Base-by-base conservation (phyloP, 2,113 vertebrate species). In the Periophthalmus modestus region DNA sequence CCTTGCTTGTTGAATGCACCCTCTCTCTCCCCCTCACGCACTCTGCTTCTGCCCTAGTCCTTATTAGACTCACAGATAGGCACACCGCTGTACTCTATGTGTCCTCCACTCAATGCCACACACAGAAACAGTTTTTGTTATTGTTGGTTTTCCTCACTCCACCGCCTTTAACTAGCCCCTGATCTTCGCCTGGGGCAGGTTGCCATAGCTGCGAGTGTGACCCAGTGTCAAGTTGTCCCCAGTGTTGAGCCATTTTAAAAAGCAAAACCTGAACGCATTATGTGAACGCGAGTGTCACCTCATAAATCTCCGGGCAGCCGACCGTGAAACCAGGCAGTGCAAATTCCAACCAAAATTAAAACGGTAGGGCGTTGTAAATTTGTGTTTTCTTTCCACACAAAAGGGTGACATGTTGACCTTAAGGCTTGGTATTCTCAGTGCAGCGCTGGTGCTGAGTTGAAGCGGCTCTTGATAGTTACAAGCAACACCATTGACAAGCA, bases 201-300 rank as follows among this genome's bases (percentile, higher is more conserved):
- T 87, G 78, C 87, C 88, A 91, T 88, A 75, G 90, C 71, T 82
- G 86, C 74, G 66, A 57, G 71, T 57, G 81, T 85, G 88, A 92
- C 89, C 88, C 80, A 54, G 84, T 88, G 89, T 90, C 89, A 89
- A 91, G 88, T 80, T 80, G 80, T 88, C 82, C 80, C 80, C 82
- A 71, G 87, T 84, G 78, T 80, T 70, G 73, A 83, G 72, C 77
- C 73, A 72, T 72, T 55, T 55, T 15, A 83, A 58, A 88, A 75
- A 59, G 23, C 57, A 15, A 59, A 59, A 28, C 24, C 23, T 59
- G 75, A 80, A 71, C 76, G 80, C 79, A 70, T 80, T 82, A 80
- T 68, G 80, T 87, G 80, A 88, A 73, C 57, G 72, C 24, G 4
- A 28, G 57, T 72, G 83, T 80, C 81, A 79, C 81, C 73, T 77